Base-by-base conservation (phyloP, 2,797 vertebrate genomes). In the Acridotheres tristis region DNA sequence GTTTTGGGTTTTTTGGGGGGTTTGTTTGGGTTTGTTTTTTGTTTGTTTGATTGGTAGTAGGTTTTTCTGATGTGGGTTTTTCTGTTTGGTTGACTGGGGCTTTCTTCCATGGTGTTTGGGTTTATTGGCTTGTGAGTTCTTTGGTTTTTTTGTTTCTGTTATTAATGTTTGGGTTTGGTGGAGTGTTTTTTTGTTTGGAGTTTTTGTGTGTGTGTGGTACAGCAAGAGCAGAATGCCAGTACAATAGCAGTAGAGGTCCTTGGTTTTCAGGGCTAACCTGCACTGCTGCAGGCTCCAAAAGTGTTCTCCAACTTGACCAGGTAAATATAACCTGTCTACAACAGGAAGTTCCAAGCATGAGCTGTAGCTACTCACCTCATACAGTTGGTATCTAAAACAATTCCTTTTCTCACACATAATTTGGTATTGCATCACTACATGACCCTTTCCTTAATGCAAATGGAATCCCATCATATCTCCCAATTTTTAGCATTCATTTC, bases 191-290 rank as follows among this genome's bases (percentile, higher is more conserved):
- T 58, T 16, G 10, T n/a, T 40, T n/a, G 30, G 38, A 22, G 11
- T 16, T 47, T 54, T 6, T n/a, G 13, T 12, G 0, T 5, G 19
- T 16, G 5, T 5, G 1, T 36, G 23, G 4, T 42, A 0, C 12
- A 48, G 2, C 5, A 71, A 47, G 32, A 65, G 2, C 17, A 61
- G 18, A 45, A 42, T 1, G 68, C n/a, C 17, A 22, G 11, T 5
- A 72, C 17, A 36, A 53, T 1, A 75, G 10, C 43, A 53, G 17
- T 3, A 71, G 8, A 23, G 14, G 8, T 80, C 15, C 34, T 36
- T 23, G 36, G 53, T 81, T 81, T 86, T 63, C 61, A 87, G 13
- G 48, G 21, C 17, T 54, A 17, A 25, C 23, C 34, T 23, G 26
- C 27, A 29, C 16, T 57, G 29, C 25, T 57, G 5, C 63, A 88